Evolutionary conservation across 2,888 invertebrate species (phyloP).

Genomic region (Mythimna albipuncta): DNA sequence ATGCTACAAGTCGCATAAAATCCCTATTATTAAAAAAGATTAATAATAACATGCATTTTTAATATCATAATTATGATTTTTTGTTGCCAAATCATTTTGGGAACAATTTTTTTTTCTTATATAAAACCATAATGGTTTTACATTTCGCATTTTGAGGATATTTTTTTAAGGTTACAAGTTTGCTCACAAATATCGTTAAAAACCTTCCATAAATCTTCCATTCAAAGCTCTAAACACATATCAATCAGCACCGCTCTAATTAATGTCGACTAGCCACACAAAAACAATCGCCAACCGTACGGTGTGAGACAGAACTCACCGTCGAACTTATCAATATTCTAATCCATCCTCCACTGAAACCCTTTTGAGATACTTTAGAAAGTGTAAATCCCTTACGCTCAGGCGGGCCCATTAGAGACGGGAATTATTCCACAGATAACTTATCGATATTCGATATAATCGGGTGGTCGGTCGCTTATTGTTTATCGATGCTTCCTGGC

Average conservation of each 20-base stretch:
- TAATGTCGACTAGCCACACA: neutral
- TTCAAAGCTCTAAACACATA: neutral
- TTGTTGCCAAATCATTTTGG: too few relatives aligned
- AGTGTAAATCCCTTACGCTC: conserved; percentile 87
- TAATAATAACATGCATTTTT: neutral
- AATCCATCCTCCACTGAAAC: conserved; percentile 83
- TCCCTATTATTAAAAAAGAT: too few relatives aligned
- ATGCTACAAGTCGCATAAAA: too few relatives aligned
- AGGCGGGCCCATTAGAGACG: conserved; percentile 86
- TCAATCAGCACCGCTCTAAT: neutral
- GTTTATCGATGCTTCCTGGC: conserved; percentile 85
- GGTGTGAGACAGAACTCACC: conserved; percentile 47
- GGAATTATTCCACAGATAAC: conserved; percentile 84
- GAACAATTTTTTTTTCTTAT: too few relatives aligned
- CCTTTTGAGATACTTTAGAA: conserved; percentile 87
- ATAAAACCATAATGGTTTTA: too few relatives aligned
- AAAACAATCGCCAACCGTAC: conserved; percentile 17
- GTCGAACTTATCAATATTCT: conserved; percentile 82
- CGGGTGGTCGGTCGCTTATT: conserved; percentile 85
- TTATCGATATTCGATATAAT: conserved; percentile 88
- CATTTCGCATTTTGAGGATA: too few relatives aligned
- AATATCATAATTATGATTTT: too few relatives aligned
- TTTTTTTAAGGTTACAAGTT: too few relatives aligned
- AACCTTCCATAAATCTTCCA: too few relatives aligned
- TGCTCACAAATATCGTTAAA: too few relatives aligned